Conservation (phyloP, 2,888 invertebrate species). For the Bombylius major region DNA sequence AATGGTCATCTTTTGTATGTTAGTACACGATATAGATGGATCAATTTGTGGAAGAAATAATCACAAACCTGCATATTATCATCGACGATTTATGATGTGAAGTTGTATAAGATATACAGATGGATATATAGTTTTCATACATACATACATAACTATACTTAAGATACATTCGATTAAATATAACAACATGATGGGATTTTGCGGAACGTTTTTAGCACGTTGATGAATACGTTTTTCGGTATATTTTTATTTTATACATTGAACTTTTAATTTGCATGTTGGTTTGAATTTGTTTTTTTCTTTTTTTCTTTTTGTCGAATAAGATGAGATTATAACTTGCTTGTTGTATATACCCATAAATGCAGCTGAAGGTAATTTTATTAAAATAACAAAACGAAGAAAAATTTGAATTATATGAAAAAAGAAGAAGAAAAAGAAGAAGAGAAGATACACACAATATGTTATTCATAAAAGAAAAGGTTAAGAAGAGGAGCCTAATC, state of each 20-base stretch:
- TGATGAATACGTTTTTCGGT: neutral
- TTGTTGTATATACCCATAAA: neutral
- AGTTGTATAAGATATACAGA: neutral
- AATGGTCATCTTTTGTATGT: constrained; percentile 5
- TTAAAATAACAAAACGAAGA: neutral
- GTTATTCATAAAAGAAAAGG: neutral
- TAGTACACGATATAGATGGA: constrained; percentile 8
- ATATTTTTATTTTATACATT: neutral
- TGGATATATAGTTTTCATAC: neutral
- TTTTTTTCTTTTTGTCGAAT: neutral
- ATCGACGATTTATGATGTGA: constrained; percentile 16
- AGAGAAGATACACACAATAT: neutral
- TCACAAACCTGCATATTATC: constrained; percentile 18
- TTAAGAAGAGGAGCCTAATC: neutral
- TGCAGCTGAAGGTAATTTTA: neutral
- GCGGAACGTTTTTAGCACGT: neutral
- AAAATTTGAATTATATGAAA: no score
- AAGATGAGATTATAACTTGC: neutral
- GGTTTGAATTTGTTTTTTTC: neutral
- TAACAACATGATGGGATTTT: no score
- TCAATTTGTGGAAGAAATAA: constrained; percentile 16
- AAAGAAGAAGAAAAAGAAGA: neutral
- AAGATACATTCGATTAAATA: neutral
- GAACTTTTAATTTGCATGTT: constrained; percentile 8
- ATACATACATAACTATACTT: neutral